These are phyloP conservation scores for Phocoena phocoena DNA, from an alignment of 2,113 vertebrate species.

Conservation along the genomic window DNA sequence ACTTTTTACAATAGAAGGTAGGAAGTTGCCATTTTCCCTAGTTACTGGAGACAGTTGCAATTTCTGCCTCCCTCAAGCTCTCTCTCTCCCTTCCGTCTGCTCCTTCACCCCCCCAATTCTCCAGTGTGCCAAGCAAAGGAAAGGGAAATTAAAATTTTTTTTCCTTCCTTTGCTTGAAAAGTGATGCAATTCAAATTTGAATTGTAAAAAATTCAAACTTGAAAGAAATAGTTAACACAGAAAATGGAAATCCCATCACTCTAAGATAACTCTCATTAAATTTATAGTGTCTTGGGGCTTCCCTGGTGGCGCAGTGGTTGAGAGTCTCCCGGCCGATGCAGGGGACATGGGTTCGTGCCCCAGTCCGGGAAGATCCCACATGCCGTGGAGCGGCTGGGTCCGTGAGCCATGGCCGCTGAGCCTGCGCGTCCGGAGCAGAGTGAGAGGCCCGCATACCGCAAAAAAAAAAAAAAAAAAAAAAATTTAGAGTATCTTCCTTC, in stretches of 20 bases:
- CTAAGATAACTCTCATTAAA: not conserved
- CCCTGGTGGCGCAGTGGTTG: too few relatives aligned
- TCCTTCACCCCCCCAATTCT: not conserved
- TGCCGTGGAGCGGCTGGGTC: too few relatives aligned
- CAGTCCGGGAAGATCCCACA: too few relatives aligned
- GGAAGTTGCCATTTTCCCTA: not conserved
- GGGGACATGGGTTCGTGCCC: too few relatives aligned
- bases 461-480: too few relatives aligned
- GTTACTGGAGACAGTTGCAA: not conserved
- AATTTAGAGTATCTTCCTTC: not conserved
- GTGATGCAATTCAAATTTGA: not conserved
- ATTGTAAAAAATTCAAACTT: not conserved
- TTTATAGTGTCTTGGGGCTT: not conserved
- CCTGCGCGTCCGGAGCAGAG: too few relatives aligned
- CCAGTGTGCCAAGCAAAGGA: not conserved
- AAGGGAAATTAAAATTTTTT: not conserved
- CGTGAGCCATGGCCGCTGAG: too few relatives aligned
- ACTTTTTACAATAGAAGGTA: not conserved
- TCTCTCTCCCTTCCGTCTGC: not conserved
- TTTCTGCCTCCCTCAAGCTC: not conserved
- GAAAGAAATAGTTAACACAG: conserved; percentile 4
- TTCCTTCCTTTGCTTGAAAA: conserved; percentile 18
- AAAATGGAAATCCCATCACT: not conserved
- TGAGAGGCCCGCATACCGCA: too few relatives aligned
- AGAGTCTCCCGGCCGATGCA: too few relatives aligned